A percentile compares a stretch with the other conserved stretches of the same genome.
Conservation (phyloP, 2,888 invertebrate genomes). For the Labia minor region DNA sequence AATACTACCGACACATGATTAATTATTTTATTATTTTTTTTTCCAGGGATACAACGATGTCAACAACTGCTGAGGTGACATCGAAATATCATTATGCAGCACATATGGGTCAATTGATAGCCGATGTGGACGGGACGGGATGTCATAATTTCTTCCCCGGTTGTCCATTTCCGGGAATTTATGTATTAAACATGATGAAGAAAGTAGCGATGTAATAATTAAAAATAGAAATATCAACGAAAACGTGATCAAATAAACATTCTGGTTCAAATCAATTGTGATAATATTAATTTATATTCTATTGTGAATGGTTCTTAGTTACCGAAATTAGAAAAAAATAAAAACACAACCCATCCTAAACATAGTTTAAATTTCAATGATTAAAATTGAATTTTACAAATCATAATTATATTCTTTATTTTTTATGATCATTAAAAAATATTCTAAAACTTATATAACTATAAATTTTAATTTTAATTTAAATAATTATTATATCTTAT, state of each 20-base stretch:
- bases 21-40: too few relatives aligned
- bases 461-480: not conserved
- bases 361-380: too few relatives aligned
- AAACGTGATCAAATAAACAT: too few relatives aligned
- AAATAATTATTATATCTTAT: too few relatives aligned
- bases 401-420: not conserved
- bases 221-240: too few relatives aligned
- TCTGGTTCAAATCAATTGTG: not conserved
- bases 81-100: slow-evolving; percentile 55
- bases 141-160: slow-evolving; percentile 56
- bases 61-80: slow-evolving; percentile 50
- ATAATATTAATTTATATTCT: not conserved
- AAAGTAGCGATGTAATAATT: too few relatives aligned
- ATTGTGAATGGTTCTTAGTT: not conserved
- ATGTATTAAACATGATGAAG: slow-evolving; percentile 53
- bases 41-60: slow-evolving; percentile 50
- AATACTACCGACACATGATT: too few relatives aligned
- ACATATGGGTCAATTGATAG: slow-evolving; percentile 56
- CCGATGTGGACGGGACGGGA: slow-evolving; percentile 53
- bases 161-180: slow-evolving; percentile 50
- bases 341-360: too few relatives aligned
- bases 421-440: not conserved
- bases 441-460: not conserved
- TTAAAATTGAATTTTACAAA: too few relatives aligned
- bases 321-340: too few relatives aligned